Evolutionary conservation across 2,113 vertebrate genomes (phyloP), one percentile per base, ranked within the genome.

Genomic region (Tachuris rubrigastra): DNA sequence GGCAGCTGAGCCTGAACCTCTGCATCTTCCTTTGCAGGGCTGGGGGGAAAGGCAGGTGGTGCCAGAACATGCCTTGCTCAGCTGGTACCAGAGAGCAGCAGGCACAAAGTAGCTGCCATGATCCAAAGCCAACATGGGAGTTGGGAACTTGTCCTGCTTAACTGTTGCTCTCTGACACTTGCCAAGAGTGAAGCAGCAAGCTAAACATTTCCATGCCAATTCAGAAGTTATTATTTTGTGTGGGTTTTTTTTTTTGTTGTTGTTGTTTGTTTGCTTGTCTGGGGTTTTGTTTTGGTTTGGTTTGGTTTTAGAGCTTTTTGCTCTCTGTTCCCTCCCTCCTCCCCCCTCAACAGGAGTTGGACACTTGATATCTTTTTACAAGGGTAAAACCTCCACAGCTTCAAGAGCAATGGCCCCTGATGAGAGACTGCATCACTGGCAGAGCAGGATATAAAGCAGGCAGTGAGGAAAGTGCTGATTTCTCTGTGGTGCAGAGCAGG

Each of bases 81-180:
- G 52, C 7, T 0, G 2, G n/a, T 16, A 16, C 46, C 2, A 0
- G 47, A n/a, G 24, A 68, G 8, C 8, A 3, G 35, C 1, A 6
- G 74, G 33, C 44, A 39, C 7, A 1, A 24, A 74, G 47, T 27
- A 7, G 5, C 6, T 13, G 41, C 46, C 0, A 0, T 8, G 23
- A 30, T 22, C 63, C 85, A 82, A 63, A 79, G 24, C 41, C 27
- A 21, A 0, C 0, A 1, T 1, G 39, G 19, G 12, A 47, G 22
- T 0, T 82, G 82, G 71, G 60, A 60, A 4, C 19, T 44, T 73
- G 13, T 27, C 33, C 58, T 46, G 49, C 31, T 50, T 58, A 55
- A 10, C 49, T 49, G 9, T 35, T 39, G 35, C 22, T 73, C 47
- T 62, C 47, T 46, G 15, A 30, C 17, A 19, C 21, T 72, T 19